Evolutionary conservation across 2,888 invertebrate genomes (phyloP).

Genomic region (Trichopria drosophilae): DNA sequence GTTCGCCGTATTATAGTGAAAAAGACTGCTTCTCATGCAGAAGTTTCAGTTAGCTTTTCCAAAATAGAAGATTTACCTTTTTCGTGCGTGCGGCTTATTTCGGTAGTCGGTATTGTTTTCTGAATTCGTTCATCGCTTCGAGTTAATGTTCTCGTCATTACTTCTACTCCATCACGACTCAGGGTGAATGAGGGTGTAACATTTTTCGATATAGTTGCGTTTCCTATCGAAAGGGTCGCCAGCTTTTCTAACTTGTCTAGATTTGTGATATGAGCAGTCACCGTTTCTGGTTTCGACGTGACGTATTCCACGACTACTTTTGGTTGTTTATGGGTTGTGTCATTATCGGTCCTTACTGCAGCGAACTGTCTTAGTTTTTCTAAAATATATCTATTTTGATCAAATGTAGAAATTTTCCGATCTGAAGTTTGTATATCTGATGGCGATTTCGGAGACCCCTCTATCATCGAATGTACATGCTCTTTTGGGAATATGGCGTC

Average conservation of each 20-base stretch:
- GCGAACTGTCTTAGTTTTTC: constrained; percentile 49
- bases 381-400: constrained; percentile 41
- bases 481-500: too few relatives aligned
- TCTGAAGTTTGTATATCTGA: constrained; percentile 38
- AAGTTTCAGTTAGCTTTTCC: too few relatives aligned
- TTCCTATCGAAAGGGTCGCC: constrained; percentile 42
- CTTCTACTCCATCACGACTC: constrained; percentile 69
- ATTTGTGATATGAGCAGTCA: constrained; percentile 23
- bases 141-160: constrained; percentile 68
- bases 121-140: constrained; percentile 56
- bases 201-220: constrained; percentile 39
- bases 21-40: too few relatives aligned
- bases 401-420: constrained; percentile 36
- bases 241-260: constrained; percentile 48
- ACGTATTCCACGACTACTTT: too few relatives aligned
- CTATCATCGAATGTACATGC: too few relatives aligned
- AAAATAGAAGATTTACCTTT: too few relatives aligned
- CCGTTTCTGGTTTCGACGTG: neutral
- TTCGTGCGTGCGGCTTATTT: constrained; percentile 33
- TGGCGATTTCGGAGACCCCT: too few relatives aligned
- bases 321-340: constrained; percentile 24
- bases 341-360: constrained; percentile 41
- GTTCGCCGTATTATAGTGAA: too few relatives aligned
- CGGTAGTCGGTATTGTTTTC: constrained; percentile 42
- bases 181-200: constrained; percentile 60